Base-by-base conservation (phyloP, 2,888 invertebrate genomes). In the Mimachlamys varia region DNA sequence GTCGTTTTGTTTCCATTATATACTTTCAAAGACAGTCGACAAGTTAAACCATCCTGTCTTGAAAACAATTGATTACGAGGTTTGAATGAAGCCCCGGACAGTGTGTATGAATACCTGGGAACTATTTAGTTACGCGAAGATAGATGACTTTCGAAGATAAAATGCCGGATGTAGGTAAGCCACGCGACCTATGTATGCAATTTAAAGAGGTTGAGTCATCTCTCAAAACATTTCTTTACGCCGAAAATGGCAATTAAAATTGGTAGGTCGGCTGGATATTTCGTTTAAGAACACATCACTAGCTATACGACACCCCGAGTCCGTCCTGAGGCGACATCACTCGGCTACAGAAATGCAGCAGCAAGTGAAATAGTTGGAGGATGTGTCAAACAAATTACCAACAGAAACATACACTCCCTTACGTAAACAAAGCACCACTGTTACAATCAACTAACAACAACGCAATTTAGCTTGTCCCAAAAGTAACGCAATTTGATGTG, bases 101-200 rank as follows among this genome's bases (percentile, higher is more conserved):
- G 4, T 27, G 76, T 76, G 76, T 76, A 27, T 76, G 76, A 76
- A 27, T 7, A 76, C 33, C 76, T 10, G 13, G 76, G 76, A 76
- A 76, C 76, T 76, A 76, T 76, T 76, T 76, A 10, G 76, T 76
- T 27, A 76, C 76, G 7, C 19, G 76, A 27, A 76, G 33, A 33
- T 76, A 22, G 76, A 76, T 76, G 27, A 76, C 76, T 13, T 76
- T 76, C 33, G 76, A 33, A 76, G 76, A 76, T 76, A 76, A 76
- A 58, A 76, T 10, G 76, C 33, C 76, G 76, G 76, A 76, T 76
- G 76, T 27, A 27, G 33, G 33, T 76, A 76, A 76, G 76, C 76
- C 76, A 76, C 76, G 76, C 76, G 76, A 76, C 76, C 27, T 76
- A 27, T 33, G 33, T 33, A 27, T 76, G 27, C 33, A 5, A 76